Evolutionary conservation across 2,888 invertebrate species (phyloP), one percentile per base, ranked within the genome.

Genomic region (Sacculina carcini): DNA sequence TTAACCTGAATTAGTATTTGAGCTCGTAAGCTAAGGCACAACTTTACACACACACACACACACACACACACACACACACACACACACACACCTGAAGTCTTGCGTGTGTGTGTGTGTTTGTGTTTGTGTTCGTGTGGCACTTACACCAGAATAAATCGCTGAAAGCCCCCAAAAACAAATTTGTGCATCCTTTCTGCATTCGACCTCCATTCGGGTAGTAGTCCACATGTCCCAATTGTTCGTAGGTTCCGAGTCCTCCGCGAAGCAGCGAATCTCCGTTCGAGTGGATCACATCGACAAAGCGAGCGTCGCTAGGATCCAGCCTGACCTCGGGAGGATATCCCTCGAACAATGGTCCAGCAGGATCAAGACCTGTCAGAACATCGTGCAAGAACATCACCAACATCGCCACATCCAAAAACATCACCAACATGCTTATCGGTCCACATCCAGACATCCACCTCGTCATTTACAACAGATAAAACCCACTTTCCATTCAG

Each of bases 241-340:
- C 85, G 68, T 85, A 87, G 0, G 85, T 83, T 5, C 84, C 84
- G 23, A 84, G 66, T 0, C 89, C 89, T 2, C 87, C 87, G 55
- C 86, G 69, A 54, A 89, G 79, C n/a, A 89, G 69, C 56, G 84
- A 85, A 64, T 89, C 87, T 0, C 87, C 89, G 63, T 89, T 89
- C 50, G 85, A 85, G 64, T 89, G 89, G 56, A 89, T 86, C 2
- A 89, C 87, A 63, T 89, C 87, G 1, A 89, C 87, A 62, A 86
- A 87, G 52, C 74, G 73, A 0, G 89, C 89, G 63, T 89, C 89
- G 0, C 72, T 73, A 55, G 78, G 77, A 64, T 89, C 89, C 50
- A 89, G 66, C 0, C 87, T 73, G 0, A 81, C 86, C 56, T 79
- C 74, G 0, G 79, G 75, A 62, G 86, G 85, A 65, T 87, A 86